Evolutionary conservation across 2,797 vertebrate species (phyloP).

Genomic region (Lagodon rhomboides): DNA sequence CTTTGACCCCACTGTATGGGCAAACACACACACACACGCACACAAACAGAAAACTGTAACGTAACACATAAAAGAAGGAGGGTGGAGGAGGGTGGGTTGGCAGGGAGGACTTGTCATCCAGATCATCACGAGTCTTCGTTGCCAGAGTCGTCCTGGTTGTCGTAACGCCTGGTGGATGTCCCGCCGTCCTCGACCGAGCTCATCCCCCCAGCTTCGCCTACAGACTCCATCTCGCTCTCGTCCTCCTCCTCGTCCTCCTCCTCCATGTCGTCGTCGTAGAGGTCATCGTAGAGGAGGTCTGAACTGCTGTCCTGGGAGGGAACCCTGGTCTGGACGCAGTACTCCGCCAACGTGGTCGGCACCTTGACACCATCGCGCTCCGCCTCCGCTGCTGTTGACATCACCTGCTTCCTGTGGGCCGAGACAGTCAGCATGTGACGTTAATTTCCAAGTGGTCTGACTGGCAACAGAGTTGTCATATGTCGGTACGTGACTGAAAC

Average conservation of each 20-base stretch:
- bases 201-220: slow-evolving; percentile 89
- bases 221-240: slow-evolving; percentile 85
- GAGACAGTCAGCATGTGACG: neutral
- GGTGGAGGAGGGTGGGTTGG: slow-evolving; percentile 36
- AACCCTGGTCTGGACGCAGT: slow-evolving; percentile 99
- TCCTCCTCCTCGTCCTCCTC: slow-evolving; percentile 97
- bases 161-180: slow-evolving; percentile 89
- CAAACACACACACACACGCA: slow-evolving; percentile 29
- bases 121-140: slow-evolving; percentile 98
- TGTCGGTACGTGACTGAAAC: neutral
- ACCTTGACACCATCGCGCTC: slow-evolving; percentile 98
- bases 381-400: slow-evolving; percentile 95
- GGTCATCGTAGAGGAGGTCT: slow-evolving; percentile 98
- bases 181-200: slow-evolving; percentile 86
- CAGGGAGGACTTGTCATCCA: slow-evolving; percentile 64
- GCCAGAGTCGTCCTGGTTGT: slow-evolving; percentile 97
- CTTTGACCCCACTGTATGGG: slow-evolving; percentile 74
- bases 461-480: neutral
- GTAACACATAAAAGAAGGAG: slow-evolving; percentile 47
- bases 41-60: slow-evolving; percentile 35
- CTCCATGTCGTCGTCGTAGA: slow-evolving; percentile 96
- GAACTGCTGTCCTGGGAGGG: slow-evolving; percentile 99
- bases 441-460: no score
- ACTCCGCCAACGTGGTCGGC: slow-evolving; percentile 96
- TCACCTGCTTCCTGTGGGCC: slow-evolving; percentile 93